Conservation (phyloP, 2,888 invertebrate species). For the Xestia c-nigrum region DNA sequence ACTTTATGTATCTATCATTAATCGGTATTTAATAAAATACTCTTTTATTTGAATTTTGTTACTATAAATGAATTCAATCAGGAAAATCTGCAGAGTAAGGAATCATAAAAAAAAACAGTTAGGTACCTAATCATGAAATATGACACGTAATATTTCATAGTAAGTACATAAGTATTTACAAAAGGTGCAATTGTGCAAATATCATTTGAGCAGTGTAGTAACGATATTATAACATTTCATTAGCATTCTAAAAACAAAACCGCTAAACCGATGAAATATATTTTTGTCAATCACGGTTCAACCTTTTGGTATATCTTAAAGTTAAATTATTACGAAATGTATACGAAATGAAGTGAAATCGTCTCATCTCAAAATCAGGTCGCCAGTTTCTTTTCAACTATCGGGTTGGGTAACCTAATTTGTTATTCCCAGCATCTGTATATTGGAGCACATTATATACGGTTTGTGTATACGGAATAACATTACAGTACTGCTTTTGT, state of each 20-base stretch:
- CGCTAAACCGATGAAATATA: conserved; percentile 45
- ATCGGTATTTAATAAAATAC: background rate
- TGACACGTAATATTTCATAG: background rate
- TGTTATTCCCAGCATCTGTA: conserved; percentile 78
- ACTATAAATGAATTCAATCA: too few species aligned
- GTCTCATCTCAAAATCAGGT: conserved; percentile 79
- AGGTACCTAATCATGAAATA: background rate
- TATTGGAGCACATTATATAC: conserved; percentile 69
- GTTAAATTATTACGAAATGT: conserved; percentile 74
- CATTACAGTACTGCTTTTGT: conserved; percentile 14
- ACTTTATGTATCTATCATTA: conserved; percentile 24
- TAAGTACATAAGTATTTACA: background rate
- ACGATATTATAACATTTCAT: background rate
- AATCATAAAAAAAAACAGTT: background rate
- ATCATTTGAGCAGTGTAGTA: background rate
- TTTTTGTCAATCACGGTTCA: conserved; percentile 52
- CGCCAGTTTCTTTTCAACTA: conserved; percentile 77
- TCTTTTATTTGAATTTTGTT: too few species aligned
- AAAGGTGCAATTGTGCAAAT: background rate
- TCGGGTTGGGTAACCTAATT: conserved; percentile 77
- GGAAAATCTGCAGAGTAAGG: background rate
- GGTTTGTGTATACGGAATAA: conserved; percentile 27
- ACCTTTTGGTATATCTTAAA: conserved; percentile 53
- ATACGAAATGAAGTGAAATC: conserved; percentile 71
- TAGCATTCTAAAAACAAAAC: conserved; percentile 19